Conservation (phyloP, 2,888 invertebrate species). For the Crocallis elinguaria region DNA sequence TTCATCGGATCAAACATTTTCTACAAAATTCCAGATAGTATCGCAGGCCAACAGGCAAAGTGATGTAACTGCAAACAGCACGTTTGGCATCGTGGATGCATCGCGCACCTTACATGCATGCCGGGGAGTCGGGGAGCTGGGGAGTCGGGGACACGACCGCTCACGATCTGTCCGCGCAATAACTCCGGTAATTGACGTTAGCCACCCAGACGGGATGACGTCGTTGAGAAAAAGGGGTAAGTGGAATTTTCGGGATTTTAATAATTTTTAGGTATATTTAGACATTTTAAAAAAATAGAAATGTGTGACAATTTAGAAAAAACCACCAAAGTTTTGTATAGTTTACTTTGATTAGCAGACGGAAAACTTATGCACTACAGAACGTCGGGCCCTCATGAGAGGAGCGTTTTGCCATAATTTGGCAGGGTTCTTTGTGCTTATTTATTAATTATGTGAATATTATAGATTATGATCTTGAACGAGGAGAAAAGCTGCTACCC, state of each 20-base stretch:
- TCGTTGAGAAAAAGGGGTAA: conserved; percentile 36
- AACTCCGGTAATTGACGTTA: conserved; percentile 79
- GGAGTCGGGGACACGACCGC: conserved; percentile 43
- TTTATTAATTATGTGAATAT: too few relatives aligned
- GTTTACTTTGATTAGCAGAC: too few relatives aligned
- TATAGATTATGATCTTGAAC: too few relatives aligned
- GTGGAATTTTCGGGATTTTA: conserved; percentile 6
- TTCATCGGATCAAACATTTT: too few relatives aligned
- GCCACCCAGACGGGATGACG: conserved; percentile 68
- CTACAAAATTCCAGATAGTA: not conserved
- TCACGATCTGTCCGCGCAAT: conserved; percentile 79
- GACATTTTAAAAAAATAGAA: too few relatives aligned
- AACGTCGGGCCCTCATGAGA: too few relatives aligned
- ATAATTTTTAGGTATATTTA: not conserved
- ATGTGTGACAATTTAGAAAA: too few relatives aligned
- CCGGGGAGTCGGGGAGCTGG: conserved; percentile 41
- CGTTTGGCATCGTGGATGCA: conserved; percentile 22
- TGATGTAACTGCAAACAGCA: conserved; percentile 21
- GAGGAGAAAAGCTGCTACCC: too few relatives aligned
- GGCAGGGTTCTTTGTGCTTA: too few relatives aligned
- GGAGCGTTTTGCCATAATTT: too few relatives aligned
- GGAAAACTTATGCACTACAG: too few relatives aligned
- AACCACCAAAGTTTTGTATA: too few relatives aligned
- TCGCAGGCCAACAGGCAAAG: conserved; percentile 10
- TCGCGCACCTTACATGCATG: conserved; percentile 61